Conservation (phyloP, 2,888 invertebrate species). For the Muscina levida region DNA sequence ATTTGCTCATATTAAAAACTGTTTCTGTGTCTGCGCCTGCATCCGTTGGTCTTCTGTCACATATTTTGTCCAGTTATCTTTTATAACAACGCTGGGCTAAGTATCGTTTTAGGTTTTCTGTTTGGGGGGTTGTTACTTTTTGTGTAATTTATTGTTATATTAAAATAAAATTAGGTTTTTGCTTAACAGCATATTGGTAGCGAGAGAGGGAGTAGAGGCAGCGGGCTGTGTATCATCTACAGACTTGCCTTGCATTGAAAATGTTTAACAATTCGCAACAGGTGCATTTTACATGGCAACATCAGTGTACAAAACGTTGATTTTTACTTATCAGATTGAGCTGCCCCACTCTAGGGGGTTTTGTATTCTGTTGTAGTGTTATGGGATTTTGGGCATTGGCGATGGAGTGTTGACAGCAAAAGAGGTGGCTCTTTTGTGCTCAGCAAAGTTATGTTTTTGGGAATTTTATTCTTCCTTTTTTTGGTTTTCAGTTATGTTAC, state of each 20-base stretch:
- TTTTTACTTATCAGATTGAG: constrained; percentile 30
- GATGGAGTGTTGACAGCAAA: constrained; percentile 29
- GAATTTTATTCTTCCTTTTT: too few relatives aligned
- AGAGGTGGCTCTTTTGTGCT: too few relatives aligned
- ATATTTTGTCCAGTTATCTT: constrained; percentile 44
- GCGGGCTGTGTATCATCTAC: not conserved
- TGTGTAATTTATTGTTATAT: constrained; percentile 57
- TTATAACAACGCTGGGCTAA: constrained; percentile 7
- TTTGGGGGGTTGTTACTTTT: constrained; percentile 22
- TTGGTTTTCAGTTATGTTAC: too few relatives aligned
- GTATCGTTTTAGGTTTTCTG: not conserved
- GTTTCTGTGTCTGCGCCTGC: constrained; percentile 47
- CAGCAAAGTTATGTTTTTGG: too few relatives aligned
- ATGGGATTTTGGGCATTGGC: not conserved
- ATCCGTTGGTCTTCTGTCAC: constrained; percentile 12
- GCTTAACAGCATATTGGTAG: constrained; percentile 21
- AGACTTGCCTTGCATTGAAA: too few relatives aligned
- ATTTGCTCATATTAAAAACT: constrained; percentile 64
- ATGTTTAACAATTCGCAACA: constrained; percentile 31
- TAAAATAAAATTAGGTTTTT: constrained; percentile 54
- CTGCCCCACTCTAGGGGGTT: not conserved
- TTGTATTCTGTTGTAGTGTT: not conserved
- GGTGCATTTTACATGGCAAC: constrained; percentile 54
- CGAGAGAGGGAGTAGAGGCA: not conserved
- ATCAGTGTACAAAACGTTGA: constrained; percentile 31